phyloP scores from a whole-genome alignment of 2,888 invertebrate species.

The Ornithoptera priamus region DNA sequence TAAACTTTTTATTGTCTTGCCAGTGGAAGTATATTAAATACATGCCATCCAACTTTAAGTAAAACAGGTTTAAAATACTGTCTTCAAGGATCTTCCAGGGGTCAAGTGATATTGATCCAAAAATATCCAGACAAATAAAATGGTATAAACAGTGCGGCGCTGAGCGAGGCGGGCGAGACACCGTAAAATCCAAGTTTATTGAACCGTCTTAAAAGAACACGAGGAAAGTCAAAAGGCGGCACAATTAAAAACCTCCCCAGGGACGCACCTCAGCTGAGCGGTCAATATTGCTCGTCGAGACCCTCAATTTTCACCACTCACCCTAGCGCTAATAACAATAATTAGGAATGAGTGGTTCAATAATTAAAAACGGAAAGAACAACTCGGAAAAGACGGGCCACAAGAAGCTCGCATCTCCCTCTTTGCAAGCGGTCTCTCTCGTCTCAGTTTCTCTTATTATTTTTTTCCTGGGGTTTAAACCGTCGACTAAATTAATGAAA shows the following conservation, averaged over 20 bases:
- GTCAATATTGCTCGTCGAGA: slow-evolving; percentile 75
- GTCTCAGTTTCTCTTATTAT: slow-evolving; percentile 65
- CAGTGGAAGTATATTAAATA: not conserved
- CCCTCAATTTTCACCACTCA: slow-evolving; percentile 79
- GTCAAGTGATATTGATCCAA: slow-evolving; percentile 4
- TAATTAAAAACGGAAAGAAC: slow-evolving; percentile 81
- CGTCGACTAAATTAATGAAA: slow-evolving; percentile 69
- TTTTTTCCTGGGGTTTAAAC: slow-evolving; percentile 48
- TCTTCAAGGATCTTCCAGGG: not conserved
- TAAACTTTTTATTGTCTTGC: not conserved
- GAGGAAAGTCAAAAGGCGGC: slow-evolving; percentile 74
- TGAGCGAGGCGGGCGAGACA: slow-evolving; percentile 57
- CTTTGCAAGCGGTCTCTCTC: slow-evolving; percentile 42
- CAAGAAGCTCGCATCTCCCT: slow-evolving; percentile 40
- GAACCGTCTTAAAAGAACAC: slow-evolving; percentile 74
- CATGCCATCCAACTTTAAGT: not conserved
- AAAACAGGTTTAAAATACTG: not conserved
- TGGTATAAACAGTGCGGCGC: slow-evolving; percentile 25
- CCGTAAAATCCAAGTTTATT: slow-evolving; percentile 74
- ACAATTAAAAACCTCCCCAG: slow-evolving; percentile 76
- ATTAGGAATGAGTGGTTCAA: slow-evolving; percentile 82
- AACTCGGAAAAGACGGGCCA: slow-evolving; percentile 66
- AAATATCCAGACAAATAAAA: slow-evolving; percentile 25
- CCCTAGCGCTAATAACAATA: slow-evolving; percentile 80
- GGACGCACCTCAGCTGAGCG: slow-evolving; percentile 69